Conservation (phyloP, 1,140 invertebrate species). For the Chlorops oryzae region DNA sequence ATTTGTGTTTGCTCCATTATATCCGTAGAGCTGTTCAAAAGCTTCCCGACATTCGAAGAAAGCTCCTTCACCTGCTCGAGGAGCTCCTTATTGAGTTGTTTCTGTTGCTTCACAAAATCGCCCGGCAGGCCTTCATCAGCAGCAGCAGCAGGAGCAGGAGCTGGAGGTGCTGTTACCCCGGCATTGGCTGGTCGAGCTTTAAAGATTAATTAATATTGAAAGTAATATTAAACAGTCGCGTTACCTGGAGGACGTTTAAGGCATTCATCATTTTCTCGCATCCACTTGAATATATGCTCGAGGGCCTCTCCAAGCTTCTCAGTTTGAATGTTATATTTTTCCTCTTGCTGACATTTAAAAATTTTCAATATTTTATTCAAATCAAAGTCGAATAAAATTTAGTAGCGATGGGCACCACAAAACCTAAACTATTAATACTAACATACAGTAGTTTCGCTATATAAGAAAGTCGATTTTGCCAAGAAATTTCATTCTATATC, state of each 20-base stretch:
- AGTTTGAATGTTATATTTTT: slow-evolving; percentile 51
- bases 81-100: slow-evolving; percentile 47
- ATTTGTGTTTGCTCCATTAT: slow-evolving; percentile 25
- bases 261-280: slow-evolving; percentile 51
- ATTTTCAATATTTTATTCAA: too few relatives aligned
- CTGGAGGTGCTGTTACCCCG: slow-evolving; percentile 26
- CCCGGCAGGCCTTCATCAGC: slow-evolving; percentile 21
- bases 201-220: too few relatives aligned
- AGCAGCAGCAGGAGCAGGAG: slow-evolving; percentile 11
- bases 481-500: neutral
- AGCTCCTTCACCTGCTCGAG: slow-evolving; percentile 53
- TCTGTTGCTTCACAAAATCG: slow-evolving; percentile 29
- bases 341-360: slow-evolving; percentile 43
- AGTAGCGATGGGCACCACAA: too few relatives aligned
- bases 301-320: slow-evolving; percentile 63
- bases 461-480: too few relatives aligned
- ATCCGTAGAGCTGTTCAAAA: slow-evolving; percentile 48
- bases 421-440: too few relatives aligned
- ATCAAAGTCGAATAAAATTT: too few relatives aligned
- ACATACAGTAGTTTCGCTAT: too few relatives aligned
- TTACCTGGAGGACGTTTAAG: slow-evolving; percentile 30
- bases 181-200: too few relatives aligned
- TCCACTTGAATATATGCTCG: slow-evolving; percentile 58
- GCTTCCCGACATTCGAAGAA: slow-evolving; percentile 50
- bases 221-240: too few relatives aligned